A percentile compares a stretch with the other conserved stretches of the same genome.
phyloP scores from a whole-genome alignment of 2,888 invertebrate species.

The Parnassius glacialis region DNA sequence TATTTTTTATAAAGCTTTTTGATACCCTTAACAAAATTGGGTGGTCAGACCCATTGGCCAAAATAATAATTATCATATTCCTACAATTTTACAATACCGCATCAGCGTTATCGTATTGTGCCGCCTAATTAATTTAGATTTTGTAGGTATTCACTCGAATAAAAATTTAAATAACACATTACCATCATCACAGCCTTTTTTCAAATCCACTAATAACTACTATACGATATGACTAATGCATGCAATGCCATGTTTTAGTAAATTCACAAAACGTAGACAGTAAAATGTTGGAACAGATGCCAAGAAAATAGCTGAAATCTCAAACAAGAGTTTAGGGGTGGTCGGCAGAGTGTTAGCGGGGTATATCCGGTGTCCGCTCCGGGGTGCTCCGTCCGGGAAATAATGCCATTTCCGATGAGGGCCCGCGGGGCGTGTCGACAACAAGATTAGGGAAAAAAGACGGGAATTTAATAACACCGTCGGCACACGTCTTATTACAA shows the following conservation, averaged over 20 bases:
- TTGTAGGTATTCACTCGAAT: no score
- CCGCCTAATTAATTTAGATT: no score
- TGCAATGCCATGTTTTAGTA: background rate
- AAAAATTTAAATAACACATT: no score
- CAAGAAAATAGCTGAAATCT: slow-evolving; percentile 52
- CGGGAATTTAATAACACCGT: slow-evolving; percentile 69
- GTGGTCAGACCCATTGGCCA: no score
- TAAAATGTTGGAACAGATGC: slow-evolving; percentile 48
- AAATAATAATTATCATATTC: no score
- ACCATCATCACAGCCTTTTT: no score
- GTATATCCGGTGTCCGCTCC: slow-evolving; percentile 67
- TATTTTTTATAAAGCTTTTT: no score
- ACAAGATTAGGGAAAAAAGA: slow-evolving; percentile 67
- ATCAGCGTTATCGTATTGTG: no score
- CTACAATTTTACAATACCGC: no score
- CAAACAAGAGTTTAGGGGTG: slow-evolving; percentile 51
- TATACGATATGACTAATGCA: no score
- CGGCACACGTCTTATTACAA: slow-evolving; percentile 55
- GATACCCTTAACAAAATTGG: no score
- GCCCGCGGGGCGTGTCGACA: slow-evolving; percentile 66
- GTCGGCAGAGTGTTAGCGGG: slow-evolving; percentile 34
- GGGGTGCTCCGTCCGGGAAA: slow-evolving; percentile 45
- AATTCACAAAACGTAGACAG: slow-evolving; percentile 28
- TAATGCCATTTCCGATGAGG: slow-evolving; percentile 76
- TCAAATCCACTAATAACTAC: no score